Evolutionary conservation across 2,113 vertebrate species (phyloP).

Genomic region (Chaetops frenatus): DNA sequence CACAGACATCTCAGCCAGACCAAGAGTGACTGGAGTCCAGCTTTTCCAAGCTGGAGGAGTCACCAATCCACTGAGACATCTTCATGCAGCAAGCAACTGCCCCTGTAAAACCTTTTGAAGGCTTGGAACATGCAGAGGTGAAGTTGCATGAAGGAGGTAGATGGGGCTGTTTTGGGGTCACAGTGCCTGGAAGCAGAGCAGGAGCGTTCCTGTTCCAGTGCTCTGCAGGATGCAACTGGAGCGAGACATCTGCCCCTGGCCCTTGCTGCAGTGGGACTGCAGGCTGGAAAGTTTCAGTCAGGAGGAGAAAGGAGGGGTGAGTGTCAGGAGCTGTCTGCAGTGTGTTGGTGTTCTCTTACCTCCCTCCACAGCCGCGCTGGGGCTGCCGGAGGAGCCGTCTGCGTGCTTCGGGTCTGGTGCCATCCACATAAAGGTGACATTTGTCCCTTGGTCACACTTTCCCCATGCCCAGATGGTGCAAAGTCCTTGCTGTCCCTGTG

Average conservation of each 20-base stretch:
- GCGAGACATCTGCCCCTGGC: not conserved
- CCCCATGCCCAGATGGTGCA: not conserved
- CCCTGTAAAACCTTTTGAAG: not conserved
- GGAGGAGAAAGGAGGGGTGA: not conserved
- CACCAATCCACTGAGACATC: not conserved
- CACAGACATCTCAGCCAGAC: not conserved
- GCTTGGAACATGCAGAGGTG: not conserved
- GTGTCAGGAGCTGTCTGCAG: not conserved
- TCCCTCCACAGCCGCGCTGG: rapidly evolving
- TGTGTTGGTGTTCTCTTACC: not conserved
- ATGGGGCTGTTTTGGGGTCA: not conserved
- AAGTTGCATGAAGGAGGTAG: not conserved
- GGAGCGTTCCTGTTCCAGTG: not conserved
- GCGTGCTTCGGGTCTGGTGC: not conserved
- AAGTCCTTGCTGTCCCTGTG: not conserved
- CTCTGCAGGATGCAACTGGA: not conserved
- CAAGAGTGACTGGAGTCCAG: rapidly evolving
- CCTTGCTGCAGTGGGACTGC: rapidly evolving
- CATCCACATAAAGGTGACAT: not conserved
- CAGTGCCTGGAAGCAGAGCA: not conserved
- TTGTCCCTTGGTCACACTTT: not conserved
- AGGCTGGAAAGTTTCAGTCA: not conserved
- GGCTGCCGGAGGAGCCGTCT: not conserved
- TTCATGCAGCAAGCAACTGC: not conserved
- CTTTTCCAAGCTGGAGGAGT: rapidly evolving